Evolutionary conservation across 2,797 vertebrate species (phyloP), one percentile per base, ranked within the genome.

Genomic region (Pristis pectinata): DNA sequence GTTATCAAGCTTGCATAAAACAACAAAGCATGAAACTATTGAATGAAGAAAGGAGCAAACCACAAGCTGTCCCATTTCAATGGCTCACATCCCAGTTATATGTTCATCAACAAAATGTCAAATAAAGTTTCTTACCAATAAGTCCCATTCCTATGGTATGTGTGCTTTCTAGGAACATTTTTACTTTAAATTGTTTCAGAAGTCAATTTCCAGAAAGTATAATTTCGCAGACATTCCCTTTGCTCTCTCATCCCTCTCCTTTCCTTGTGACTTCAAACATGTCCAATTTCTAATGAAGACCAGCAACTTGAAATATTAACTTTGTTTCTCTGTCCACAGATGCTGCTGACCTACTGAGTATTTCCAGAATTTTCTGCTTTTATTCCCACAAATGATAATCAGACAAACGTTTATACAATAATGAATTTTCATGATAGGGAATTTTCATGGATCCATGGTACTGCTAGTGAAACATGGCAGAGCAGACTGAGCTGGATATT

Each of bases 181-280:
- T 93, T 93, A 64, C 27, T 93, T 70, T 72, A 93, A 93, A 93
- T 92, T 70, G 19, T 85, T 17, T 91, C 1, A 3, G 24, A 89
- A n/a, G 7, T 59, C 0, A 27, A 56, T 89, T 56, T 59, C 30
- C 11, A 59, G 89, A 89, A 59, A 15, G 56, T n/a, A n/a, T 49
- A 49, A 49, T 2, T 49, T 49, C 49, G 49, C 49, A 49, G 49
- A 49, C 49, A 49, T 49, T 49, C 49, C 49, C 49, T 49, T 49
- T 49, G 4, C 49, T 49, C 49, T 49, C 49, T 49, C 49, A 49
- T n/a, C 49, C 49, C 2, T 3, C 49, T 49, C 49, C 49, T 49
- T 49, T 1, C 49, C 49, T 49, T 49, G 3, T 49, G 49, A 49
- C 49, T 49, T 49, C n/a, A 49, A 49, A 2, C 49, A 49, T 49